These are phyloP conservation scores for Gymnoscopelus microlampas DNA, from an alignment of 2,797 vertebrate species.

Conservation along the genomic window DNA sequence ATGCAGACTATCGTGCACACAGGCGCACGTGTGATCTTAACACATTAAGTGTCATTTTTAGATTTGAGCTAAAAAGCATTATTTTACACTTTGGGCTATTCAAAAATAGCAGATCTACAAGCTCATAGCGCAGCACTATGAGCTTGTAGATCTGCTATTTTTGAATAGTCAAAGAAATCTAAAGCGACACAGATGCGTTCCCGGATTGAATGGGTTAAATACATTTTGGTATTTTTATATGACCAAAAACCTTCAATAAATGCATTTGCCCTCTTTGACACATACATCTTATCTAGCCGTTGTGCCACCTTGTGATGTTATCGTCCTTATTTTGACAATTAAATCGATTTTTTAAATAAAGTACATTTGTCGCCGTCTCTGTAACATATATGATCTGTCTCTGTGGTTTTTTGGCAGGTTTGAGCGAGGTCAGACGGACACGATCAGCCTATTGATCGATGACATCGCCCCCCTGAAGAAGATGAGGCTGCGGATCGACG, in stretches of 20 bases:
- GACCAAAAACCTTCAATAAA: too few relatives aligned
- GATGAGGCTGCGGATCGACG: conserved; percentile 90
- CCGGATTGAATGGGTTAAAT: too few relatives aligned
- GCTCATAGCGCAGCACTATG: too few relatives aligned
- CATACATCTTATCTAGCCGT: background rate
- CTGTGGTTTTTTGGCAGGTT: conserved; percentile 81
- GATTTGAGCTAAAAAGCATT: too few relatives aligned
- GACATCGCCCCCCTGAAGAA: conserved; percentile 94
- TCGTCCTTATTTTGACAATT: background rate
- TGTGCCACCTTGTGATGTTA: background rate
- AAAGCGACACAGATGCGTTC: too few relatives aligned
- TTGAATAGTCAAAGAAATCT: too few relatives aligned
- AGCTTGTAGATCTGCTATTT: too few relatives aligned
- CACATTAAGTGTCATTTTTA: too few relatives aligned
- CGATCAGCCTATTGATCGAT: conserved; percentile 92
- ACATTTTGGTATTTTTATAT: too few relatives aligned
- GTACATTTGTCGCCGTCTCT: background rate
- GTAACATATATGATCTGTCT: conserved; percentile 1
- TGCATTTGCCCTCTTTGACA: background rate
- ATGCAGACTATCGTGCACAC: background rate
- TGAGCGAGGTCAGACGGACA: conserved; percentile 93
- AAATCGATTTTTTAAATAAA: background rate
- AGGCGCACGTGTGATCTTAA: background rate
- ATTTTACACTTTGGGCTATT: too few relatives aligned
- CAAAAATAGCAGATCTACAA: too few relatives aligned